Conservation (phyloP, 2,797 vertebrate genomes). For the Jordanella pulchra region DNA sequence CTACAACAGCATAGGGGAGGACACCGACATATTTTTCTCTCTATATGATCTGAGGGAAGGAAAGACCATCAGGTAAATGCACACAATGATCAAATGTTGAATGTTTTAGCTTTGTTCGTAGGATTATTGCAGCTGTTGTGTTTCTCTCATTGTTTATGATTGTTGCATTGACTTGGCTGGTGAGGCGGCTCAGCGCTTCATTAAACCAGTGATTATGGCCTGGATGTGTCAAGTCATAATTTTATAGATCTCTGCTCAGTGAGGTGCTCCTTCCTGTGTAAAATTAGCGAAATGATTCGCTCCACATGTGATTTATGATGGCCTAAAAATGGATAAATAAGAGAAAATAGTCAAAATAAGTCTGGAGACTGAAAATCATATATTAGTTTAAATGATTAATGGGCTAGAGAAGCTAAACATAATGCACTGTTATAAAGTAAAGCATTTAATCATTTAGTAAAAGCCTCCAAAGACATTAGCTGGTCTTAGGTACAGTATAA, state of each 20-base stretch:
- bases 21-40: conserved; percentile 92
- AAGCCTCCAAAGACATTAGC: neutral
- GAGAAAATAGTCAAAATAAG: neutral
- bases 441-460: neutral
- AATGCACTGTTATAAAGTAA: neutral
- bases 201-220: neutral
- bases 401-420: neutral
- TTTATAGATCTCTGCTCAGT: neutral
- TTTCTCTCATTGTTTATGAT: neutral
- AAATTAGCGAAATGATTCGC: neutral
- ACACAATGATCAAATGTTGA: neutral
- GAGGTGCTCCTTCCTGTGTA: neutral
- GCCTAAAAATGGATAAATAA: neutral
- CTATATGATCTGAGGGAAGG: conserved; percentile 91
- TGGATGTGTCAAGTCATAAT: neutral
- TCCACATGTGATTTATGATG: neutral
- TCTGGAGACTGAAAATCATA: neutral
- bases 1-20: conserved; percentile 93
- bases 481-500: neutral
- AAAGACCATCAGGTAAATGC: conserved; percentile 88
- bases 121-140: neutral
- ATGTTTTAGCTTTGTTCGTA: neutral
- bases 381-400: neutral
- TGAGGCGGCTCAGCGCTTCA: neutral
- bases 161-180: neutral